Percentiles rank a stretch among this genome's conserved stretches.
These are phyloP conservation scores for Chrysomela aeneicollis DNA, from an alignment of 2,888 invertebrate species.

Conservation along the genomic window DNA sequence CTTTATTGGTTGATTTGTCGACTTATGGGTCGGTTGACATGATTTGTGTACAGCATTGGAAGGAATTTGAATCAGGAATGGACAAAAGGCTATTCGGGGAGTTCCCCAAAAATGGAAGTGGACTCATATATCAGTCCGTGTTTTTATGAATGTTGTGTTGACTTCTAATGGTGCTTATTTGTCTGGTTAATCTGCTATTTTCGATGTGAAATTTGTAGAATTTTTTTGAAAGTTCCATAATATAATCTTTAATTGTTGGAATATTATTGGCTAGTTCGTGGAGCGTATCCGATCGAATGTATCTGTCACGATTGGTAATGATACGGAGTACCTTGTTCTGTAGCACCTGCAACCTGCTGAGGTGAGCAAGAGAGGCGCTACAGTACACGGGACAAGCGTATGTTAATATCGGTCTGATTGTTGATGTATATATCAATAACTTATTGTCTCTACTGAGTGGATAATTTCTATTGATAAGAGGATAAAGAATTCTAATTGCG, in stretches of 20 bases:
- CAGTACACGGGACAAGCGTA: neutral
- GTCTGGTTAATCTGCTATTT: neutral
- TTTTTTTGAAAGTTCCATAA: neutral
- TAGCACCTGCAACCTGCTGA: neutral
- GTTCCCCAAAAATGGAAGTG: too few species aligned
- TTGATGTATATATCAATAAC: neutral
- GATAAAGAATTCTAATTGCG: neutral
- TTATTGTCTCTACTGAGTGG: neutral
- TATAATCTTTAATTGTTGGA: neutral
- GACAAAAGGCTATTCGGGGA: too few species aligned
- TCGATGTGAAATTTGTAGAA: neutral
- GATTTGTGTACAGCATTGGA: too few species aligned
- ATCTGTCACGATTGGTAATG: neutral
- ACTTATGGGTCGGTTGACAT: too few species aligned
- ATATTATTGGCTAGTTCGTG: neutral
- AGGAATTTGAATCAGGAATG: too few species aligned
- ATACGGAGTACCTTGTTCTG: neutral
- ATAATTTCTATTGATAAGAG: neutral
- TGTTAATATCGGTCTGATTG: neutral
- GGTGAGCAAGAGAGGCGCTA: neutral
- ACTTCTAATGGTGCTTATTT: neutral
- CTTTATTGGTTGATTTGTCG: too few species aligned
- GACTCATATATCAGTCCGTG: neutral
- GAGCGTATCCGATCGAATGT: neutral
- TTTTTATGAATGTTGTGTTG: neutral